phyloP scores from a whole-genome alignment of 2,888 invertebrate genomes.

The Lordiphosa andalusiaca region DNA sequence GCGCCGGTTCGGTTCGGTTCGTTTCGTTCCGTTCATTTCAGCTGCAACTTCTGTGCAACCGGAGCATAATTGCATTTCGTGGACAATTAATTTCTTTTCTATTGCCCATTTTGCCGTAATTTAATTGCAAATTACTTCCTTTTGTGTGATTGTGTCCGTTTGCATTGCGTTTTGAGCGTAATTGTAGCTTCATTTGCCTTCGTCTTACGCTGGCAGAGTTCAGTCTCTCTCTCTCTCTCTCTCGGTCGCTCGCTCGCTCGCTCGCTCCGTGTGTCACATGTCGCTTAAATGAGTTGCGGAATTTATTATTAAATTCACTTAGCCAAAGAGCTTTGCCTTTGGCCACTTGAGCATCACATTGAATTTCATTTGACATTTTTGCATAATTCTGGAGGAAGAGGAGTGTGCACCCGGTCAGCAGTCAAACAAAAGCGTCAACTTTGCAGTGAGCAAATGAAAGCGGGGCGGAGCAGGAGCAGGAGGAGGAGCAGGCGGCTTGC shows the following conservation, averaged over 20 bases:
- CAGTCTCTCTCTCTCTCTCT: neutral
- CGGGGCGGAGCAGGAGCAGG: slow-evolving; percentile 16
- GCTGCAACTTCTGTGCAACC: slow-evolving; percentile 47
- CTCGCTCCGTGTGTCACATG: no score
- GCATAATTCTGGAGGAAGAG: slow-evolving; percentile 57
- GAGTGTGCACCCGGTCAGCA: slow-evolving; percentile 34
- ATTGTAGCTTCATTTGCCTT: slow-evolving; percentile 74
- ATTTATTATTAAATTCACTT: slow-evolving; percentile 45
- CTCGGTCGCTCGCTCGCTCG: no score
- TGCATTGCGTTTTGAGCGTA: slow-evolving; percentile 29
- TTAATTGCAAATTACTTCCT: slow-evolving; percentile 81
- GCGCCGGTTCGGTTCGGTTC: slow-evolving; percentile 3
- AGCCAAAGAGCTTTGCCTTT: slow-evolving; percentile 6
- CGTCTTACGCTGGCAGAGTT: slow-evolving; percentile 39
- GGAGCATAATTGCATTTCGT: slow-evolving; percentile 81
- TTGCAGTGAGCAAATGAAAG: slow-evolving; percentile 69
- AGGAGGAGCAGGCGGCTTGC: slow-evolving; percentile 33
- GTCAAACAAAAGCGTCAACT: slow-evolving; percentile 71
- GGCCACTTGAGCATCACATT: slow-evolving; percentile 70
- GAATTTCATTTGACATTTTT: slow-evolving; percentile 78
- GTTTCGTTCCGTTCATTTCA: slow-evolving; percentile 38
- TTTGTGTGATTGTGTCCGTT: slow-evolving; percentile 43
- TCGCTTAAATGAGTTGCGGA: slow-evolving; percentile 11
- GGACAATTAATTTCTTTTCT: slow-evolving; percentile 81
- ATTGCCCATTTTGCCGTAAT: slow-evolving; percentile 80